These are phyloP conservation scores for Plusia festucae DNA, from an alignment of 2,888 invertebrate genomes.

Conservation along the genomic window DNA sequence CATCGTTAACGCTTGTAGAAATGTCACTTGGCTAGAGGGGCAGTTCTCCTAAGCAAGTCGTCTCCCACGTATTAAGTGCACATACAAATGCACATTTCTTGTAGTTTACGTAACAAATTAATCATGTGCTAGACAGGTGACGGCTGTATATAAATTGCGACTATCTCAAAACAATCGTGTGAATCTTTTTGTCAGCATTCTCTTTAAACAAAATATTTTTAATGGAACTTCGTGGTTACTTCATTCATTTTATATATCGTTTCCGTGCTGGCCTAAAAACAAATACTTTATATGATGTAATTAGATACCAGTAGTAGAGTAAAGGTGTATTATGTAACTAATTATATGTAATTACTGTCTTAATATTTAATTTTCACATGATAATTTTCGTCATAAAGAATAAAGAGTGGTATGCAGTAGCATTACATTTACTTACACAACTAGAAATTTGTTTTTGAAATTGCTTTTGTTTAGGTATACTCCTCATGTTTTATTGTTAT, in stretches of 20 bases:
- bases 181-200: constrained; percentile 12
- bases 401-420: too few relatives aligned
- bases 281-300: background rate
- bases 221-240: background rate
- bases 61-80: constrained; percentile 1
- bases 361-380: too few relatives aligned
- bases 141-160: constrained; percentile 19
- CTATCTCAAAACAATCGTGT: constrained; percentile 20
- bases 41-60: background rate
- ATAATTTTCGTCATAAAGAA: too few relatives aligned
- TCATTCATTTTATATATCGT: background rate
- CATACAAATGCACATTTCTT: background rate
- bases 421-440: too few relatives aligned
- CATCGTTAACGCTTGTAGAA: too few relatives aligned
- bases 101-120: constrained; percentile 17
- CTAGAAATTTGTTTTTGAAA: too few relatives aligned
- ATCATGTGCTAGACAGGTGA: constrained; percentile 27
- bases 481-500: too few relatives aligned
- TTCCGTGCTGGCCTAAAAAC: background rate
- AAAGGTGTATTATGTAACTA: too few relatives aligned
- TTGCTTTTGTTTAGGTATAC: too few relatives aligned
- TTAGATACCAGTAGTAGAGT: background rate
- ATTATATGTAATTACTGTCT: too few relatives aligned
- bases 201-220: constrained; percentile 21
- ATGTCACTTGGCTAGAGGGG: too few relatives aligned